These are phyloP conservation scores for Rhinopomastus cyanomelas DNA, from an alignment of 2,113 vertebrate species.

Conservation along the genomic window DNA sequence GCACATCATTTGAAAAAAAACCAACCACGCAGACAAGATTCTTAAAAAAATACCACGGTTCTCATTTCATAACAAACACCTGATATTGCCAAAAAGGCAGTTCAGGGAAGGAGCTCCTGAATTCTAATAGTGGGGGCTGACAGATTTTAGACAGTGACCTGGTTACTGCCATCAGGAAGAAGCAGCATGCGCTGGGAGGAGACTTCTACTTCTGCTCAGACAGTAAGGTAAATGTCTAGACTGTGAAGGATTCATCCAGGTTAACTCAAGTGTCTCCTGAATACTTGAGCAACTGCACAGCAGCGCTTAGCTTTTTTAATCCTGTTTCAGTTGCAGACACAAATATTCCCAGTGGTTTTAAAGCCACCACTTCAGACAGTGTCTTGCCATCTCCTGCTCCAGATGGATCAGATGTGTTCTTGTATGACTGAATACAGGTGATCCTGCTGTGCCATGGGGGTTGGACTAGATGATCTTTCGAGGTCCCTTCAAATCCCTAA, in stretches of 20 bases:
- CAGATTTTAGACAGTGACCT: neutral
- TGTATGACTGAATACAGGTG: too few species aligned
- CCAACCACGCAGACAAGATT: neutral
- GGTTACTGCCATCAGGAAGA: neutral
- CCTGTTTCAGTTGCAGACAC: neutral
- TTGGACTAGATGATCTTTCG: too few species aligned
- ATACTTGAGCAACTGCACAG: neutral
- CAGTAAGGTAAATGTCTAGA: neutral
- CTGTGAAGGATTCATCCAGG: neutral
- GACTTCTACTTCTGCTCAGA: neutral
- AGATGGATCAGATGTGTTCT: too few species aligned
- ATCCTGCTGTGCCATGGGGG: accelerated
- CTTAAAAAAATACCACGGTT: neutral
- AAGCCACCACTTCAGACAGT: neutral
- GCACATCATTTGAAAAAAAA: neutral
- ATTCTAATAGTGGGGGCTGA: neutral
- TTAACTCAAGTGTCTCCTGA: neutral
- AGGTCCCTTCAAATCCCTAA: too few species aligned
- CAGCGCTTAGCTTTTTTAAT: neutral
- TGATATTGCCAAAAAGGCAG: neutral
- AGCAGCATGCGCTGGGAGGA: neutral
- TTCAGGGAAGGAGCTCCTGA: neutral
- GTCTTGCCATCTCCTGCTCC: neutral
- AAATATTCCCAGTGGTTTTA: neutral
- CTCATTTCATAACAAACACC: neutral